phyloP scores from a whole-genome alignment of 1,140 invertebrate genomes.

The Meloidogyne exigua region DNA sequence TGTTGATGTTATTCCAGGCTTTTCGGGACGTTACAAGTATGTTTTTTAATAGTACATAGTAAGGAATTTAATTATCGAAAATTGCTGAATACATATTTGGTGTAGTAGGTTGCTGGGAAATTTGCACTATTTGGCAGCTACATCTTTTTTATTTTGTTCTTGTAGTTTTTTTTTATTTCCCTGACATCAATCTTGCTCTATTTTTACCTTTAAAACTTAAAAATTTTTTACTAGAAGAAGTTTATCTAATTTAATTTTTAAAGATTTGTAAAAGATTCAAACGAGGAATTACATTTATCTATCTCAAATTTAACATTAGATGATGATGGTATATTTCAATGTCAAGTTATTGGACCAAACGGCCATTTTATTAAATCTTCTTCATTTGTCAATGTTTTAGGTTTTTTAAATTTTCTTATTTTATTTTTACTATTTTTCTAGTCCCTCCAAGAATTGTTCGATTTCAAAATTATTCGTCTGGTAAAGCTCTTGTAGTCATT shows the following conservation, averaged over 20 bases:
- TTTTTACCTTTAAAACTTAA: no score
- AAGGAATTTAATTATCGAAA: no score
- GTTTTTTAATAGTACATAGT: no score
- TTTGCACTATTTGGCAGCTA: no score
- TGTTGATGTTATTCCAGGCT: conserved; percentile 33
- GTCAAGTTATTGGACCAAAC: conserved; percentile 38
- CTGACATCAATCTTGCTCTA: no score
- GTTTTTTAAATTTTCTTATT: conserved; percentile 31
- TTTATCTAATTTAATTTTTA: not conserved
- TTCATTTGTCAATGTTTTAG: conserved; percentile 45
- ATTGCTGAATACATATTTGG: no score
- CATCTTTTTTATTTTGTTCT: no score
- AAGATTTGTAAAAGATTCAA: conserved; percentile 38
- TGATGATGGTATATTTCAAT: conserved; percentile 50
- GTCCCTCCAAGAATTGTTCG: conserved; percentile 43
- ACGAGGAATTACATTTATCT: conserved; percentile 45
- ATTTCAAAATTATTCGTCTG: conserved; percentile 44
- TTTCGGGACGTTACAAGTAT: conserved; percentile 41
- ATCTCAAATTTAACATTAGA: conserved; percentile 40
- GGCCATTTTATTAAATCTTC: conserved; percentile 33
- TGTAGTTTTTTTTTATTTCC: no score
- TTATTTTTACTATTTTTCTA: conserved; percentile 28
- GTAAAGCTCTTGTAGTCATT: conserved; percentile 37
- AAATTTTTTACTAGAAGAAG: no score
- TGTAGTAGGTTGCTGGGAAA: no score